Evolutionary conservation across 1,140 invertebrate genomes (phyloP).

Genomic region (Bombus confusus): DNA sequence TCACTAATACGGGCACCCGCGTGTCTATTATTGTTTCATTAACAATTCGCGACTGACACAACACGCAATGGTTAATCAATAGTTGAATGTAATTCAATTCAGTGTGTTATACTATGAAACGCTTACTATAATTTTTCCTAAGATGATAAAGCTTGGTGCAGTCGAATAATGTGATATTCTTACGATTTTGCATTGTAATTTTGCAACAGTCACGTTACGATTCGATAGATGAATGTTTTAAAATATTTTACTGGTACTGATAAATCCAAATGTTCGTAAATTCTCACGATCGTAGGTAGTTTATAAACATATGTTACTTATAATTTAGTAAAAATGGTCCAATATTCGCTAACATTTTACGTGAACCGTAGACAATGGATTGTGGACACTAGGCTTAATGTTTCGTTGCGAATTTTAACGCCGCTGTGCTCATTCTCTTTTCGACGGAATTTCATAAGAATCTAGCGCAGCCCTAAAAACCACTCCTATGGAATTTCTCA

Average conservation of each 20-base stretch:
- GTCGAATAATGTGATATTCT: too few species aligned
- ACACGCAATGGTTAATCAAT: slow-evolving; percentile 48
- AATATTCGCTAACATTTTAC: neutral
- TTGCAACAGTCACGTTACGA: too few species aligned
- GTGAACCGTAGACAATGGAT: neutral
- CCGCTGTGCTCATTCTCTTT: neutral
- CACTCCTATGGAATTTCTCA: slow-evolving; percentile 18
- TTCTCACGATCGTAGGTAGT: neutral
- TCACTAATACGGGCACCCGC: slow-evolving; percentile 40
- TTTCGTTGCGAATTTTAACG: neutral
- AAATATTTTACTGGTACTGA: too few species aligned
- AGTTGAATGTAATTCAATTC: slow-evolving; percentile 38
- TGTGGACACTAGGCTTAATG: neutral
- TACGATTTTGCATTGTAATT: too few species aligned
- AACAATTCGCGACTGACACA: slow-evolving; percentile 48
- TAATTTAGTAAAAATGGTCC: neutral
- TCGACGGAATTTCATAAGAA: slow-evolving; percentile 46
- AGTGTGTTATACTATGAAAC: neutral
- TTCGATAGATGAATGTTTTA: too few species aligned
- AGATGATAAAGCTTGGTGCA: neutral
- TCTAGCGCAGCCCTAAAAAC: neutral
- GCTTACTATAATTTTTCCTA: neutral
- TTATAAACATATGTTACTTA: neutral
- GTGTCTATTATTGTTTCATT: slow-evolving; percentile 65
- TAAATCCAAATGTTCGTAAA: neutral